Conservation (phyloP, 2,113 vertebrate species). For the Protobothrops flavoviridis region DNA sequence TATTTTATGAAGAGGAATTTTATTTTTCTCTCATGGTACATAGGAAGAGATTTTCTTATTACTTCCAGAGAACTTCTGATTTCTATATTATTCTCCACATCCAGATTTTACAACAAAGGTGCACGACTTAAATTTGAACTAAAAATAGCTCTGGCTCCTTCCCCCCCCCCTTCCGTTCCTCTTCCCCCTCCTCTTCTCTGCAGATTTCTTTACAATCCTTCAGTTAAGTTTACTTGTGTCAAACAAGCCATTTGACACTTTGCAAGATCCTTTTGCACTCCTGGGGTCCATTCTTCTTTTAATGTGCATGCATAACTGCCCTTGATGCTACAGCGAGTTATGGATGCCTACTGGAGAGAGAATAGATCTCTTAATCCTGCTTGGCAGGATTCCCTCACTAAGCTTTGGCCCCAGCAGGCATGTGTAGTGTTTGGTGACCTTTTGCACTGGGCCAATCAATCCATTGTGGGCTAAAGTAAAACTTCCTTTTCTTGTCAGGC, state of each 20-base stretch:
- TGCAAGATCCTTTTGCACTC: conserved; percentile 34
- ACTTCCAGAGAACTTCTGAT: neutral
- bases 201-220: neutral
- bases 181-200: neutral
- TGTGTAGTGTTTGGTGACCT: conserved; percentile 56
- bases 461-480: conserved; percentile 55
- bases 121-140: rapidly evolving
- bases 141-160: neutral
- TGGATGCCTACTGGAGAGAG: conserved; percentile 23
- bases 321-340: conserved; percentile 33
- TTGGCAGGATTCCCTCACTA: conserved; percentile 45
- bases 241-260: conserved; percentile 24
- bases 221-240: conserved; percentile 5
- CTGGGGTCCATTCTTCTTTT: conserved; percentile 39
- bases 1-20: neutral
- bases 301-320: conserved; percentile 27
- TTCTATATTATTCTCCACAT: neutral
- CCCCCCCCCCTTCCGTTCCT: neutral
- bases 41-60: neutral
- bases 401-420: conserved; percentile 49
- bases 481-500: conserved; percentile 60
- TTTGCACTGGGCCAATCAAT: conserved; percentile 54
- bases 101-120: neutral
- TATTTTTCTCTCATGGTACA: conserved; percentile 15
- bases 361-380: conserved; percentile 47